phyloP scores from a whole-genome alignment of 2,888 invertebrate species.

The Steromphala cineraria region DNA sequence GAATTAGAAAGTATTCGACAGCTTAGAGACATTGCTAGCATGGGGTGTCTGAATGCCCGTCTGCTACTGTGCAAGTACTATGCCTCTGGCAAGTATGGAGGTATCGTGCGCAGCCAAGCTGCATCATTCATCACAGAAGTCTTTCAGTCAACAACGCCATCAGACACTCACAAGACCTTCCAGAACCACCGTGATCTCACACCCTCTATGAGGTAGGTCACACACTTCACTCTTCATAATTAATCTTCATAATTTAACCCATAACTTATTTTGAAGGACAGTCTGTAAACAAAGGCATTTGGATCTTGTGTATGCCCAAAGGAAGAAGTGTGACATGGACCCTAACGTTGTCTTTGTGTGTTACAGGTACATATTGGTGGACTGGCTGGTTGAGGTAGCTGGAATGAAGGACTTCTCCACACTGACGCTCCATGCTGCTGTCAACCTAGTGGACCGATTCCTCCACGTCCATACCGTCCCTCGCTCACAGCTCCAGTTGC shows the following conservation, averaged over 20 bases:
- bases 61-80: slow-evolving; percentile 66
- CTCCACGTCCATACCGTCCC: slow-evolving; percentile 59
- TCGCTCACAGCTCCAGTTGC: slow-evolving; percentile 68
- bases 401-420: slow-evolving; percentile 72
- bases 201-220: slow-evolving; percentile 68
- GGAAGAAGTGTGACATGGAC: no score
- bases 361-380: slow-evolving; percentile 71
- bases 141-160: slow-evolving; percentile 63
- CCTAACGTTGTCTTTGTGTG: neutral
- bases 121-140: slow-evolving; percentile 60
- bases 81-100: slow-evolving; percentile 62
- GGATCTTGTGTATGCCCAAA: no score
- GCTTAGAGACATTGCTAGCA: slow-evolving; percentile 63
- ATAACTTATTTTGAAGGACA: neutral
- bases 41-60: slow-evolving; percentile 59
- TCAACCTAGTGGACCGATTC: slow-evolving; percentile 71
- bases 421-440: slow-evolving; percentile 69
- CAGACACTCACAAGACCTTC: slow-evolving; percentile 62
- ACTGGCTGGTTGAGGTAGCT: slow-evolving; percentile 75
- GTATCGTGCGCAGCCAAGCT: slow-evolving; percentile 58
- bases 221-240: neutral
- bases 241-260: no score
- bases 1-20: slow-evolving; percentile 66
- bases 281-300: neutral
- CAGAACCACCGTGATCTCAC: slow-evolving; percentile 61